Percentiles rank a stretch among this genome's conserved stretches.
These are phyloP conservation scores for Trilocha varians DNA, from an alignment of 2,888 invertebrate genomes.

Conservation along the genomic window DNA sequence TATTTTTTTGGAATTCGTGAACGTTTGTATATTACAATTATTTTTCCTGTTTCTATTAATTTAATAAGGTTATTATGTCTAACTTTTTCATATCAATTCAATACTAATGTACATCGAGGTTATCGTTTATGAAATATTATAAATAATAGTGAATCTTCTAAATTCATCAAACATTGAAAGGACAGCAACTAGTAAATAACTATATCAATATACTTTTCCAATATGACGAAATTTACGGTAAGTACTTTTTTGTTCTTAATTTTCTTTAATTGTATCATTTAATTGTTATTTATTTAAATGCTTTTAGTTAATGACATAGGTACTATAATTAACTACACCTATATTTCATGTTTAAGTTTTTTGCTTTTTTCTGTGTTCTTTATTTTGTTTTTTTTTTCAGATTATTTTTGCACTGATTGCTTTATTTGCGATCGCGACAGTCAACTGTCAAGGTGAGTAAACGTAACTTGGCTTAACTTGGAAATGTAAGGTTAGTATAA, in stretches of 20 bases:
- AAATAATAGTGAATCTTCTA: not conserved
- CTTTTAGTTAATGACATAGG: too few relatives aligned
- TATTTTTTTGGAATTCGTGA: too few relatives aligned
- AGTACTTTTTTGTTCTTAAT: not conserved
- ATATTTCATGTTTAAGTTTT: too few relatives aligned
- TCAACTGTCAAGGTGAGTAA: conserved; percentile 28
- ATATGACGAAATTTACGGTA: not conserved
- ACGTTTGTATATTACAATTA: too few relatives aligned
- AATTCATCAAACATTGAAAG: not conserved
- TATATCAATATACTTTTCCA: not conserved
- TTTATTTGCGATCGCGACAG: conserved; percentile 30
- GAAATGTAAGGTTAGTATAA: not conserved
- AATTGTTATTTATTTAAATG: too few relatives aligned
- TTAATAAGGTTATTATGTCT: too few relatives aligned
- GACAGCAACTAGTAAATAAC: not conserved
- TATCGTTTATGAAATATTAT: not conserved
- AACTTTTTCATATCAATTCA: not conserved
- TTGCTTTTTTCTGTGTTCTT: not conserved
- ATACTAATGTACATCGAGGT: not conserved
- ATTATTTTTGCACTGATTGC: conserved; percentile 34
- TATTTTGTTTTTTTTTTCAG: conserved; percentile 22
- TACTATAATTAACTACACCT: too few relatives aligned
- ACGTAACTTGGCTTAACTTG: not conserved
- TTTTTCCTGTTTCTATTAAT: too few relatives aligned
- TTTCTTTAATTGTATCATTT: too few relatives aligned